Evolutionary conservation across 2,113 vertebrate genomes (phyloP).

Genomic region (Brachionichthys hirsutus): DNA sequence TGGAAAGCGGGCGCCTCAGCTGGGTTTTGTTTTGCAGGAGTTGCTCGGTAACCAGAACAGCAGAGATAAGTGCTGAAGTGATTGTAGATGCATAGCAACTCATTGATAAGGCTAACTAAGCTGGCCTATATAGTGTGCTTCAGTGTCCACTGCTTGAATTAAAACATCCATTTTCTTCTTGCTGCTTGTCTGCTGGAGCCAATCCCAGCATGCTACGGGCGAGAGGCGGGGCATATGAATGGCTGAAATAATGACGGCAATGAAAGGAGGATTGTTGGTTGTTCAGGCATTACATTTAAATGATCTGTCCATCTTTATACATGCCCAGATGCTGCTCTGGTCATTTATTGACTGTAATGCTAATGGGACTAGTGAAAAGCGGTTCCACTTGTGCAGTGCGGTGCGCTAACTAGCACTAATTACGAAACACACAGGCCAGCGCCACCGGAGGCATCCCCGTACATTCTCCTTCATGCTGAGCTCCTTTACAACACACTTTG

Average conservation of each 20-base stretch:
- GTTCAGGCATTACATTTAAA: constrained; percentile 31
- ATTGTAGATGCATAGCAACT: constrained; percentile 40
- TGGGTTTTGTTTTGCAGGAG: constrained; percentile 53
- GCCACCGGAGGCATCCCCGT: background rate
- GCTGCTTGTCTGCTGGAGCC: too few species aligned
- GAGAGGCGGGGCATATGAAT: too few species aligned
- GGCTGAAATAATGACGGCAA: too few species aligned
- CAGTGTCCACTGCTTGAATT: too few species aligned
- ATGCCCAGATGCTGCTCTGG: constrained; percentile 37
- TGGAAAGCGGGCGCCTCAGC: constrained; percentile 34
- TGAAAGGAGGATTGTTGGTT: too few species aligned
- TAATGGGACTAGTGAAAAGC: constrained; percentile 8
- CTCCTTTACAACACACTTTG: constrained; percentile 1
- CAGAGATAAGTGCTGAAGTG: constrained; percentile 41
- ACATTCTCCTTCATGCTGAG: background rate
- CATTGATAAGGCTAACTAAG: constrained; percentile 41
- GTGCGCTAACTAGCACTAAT: constrained; percentile 4
- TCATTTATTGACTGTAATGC: constrained; percentile 36
- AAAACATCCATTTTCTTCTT: too few species aligned
- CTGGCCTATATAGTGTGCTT: too few species aligned
- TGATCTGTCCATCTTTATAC: constrained; percentile 6
- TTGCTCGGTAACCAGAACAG: constrained; percentile 66
- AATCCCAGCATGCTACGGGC: too few species aligned
- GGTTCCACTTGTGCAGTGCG: constrained; percentile 17
- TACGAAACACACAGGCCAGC: background rate